Base-by-base conservation (phyloP, 2,113 vertebrate species). In the Zosterops japonicus region DNA sequence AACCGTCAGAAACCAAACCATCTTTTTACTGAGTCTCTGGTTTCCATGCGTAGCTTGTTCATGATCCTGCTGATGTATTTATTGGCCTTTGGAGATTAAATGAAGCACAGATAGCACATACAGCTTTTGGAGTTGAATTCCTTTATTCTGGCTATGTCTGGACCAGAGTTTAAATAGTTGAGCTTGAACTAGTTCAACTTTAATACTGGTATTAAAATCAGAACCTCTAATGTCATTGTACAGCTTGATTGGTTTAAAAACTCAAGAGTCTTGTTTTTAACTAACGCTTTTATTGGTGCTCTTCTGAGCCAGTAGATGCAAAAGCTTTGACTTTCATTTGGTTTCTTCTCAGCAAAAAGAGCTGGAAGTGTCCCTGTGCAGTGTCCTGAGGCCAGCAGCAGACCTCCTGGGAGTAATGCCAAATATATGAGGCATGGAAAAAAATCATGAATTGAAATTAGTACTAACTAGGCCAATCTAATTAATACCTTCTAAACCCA, bases 401-500 rank as follows among this genome's bases (percentile, higher is more conserved):
- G 50, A 70, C 36, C 35, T 79, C 22, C 65, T 79, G 65, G 92
- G 92, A 95, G 78, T 68, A 93, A 82, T 60, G 84, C 87, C 95
- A 94, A 79, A 79, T 56, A 61, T 42, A 91, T 6, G 2, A 83
- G n/a, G 44, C 57, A 50, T 3, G 2, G 65, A 64, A 79, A 93
- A 93, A 91, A 91, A 82, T 41, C 10, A 33, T 67, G 33, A 87
- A 78, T n/a, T 87, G 74, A 79, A 89, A 94, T 71, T 60, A n/a
- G 24, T 78, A 18, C 64, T 93, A 94, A 91, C 44, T 85, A 84
- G 81, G 70, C 65, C 84, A 96, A 87, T 79, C 74, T 94, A 81
- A 89, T 96, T 71, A 95, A 87, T 89, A 87, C 16, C 23, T 71
- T 84, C 61, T 85, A 79, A 95, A 87, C 28, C 10, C 29, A 87